Percentiles rank a stretch among this genome's conserved stretches.
Conservation (phyloP, 2,888 invertebrate species). For the Linyphia triangularis region DNA sequence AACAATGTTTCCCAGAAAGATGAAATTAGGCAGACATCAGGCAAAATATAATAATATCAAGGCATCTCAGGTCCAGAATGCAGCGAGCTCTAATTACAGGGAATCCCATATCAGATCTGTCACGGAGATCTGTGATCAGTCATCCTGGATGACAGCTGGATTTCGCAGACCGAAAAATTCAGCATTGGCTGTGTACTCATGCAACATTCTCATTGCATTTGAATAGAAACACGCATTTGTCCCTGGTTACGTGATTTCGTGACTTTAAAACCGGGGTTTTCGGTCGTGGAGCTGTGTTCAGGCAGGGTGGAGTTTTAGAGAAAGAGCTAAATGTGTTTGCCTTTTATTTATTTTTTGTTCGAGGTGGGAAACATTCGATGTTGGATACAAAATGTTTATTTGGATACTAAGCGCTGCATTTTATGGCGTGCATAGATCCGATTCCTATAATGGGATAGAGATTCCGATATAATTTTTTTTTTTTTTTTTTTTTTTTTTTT, state of each 20-base stretch:
- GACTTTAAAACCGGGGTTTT: not conserved
- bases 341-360: no score
- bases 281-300: not conserved
- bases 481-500: no score
- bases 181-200: not conserved
- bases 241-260: constrained; percentile 41
- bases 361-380: no score
- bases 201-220: constrained; percentile 38
- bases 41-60: not conserved
- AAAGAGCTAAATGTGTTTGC: no score
- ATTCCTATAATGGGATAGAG: no score
- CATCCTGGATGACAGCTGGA: constrained; percentile 33
- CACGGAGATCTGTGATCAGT: constrained; percentile 55
- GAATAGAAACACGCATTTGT: not conserved
- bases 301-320: no score
- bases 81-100: constrained; percentile 18
- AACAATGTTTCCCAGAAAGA: not conserved
- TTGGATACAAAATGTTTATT: no score
- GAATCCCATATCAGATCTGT: constrained; percentile 34
- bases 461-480: no score
- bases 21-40: not conserved
- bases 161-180: constrained; percentile 17
- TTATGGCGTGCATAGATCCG: no score
- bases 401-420: no score
- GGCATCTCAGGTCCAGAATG: not conserved